Conservation (phyloP, 2,797 vertebrate genomes). For the Erethizon dorsatum region DNA sequence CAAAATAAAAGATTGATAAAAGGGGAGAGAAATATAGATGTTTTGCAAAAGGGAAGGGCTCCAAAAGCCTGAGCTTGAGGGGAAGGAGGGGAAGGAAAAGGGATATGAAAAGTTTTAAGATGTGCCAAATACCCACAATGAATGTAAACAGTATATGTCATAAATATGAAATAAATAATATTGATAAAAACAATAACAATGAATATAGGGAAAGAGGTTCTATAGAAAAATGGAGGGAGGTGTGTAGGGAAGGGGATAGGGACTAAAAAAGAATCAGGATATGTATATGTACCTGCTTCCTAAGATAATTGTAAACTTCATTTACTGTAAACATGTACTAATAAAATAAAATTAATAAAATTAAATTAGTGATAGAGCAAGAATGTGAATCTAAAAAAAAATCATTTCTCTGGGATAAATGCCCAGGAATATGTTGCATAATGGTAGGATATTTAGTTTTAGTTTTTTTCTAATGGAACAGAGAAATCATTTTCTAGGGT, state of each 20-base stretch:
- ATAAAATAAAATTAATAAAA: background rate
- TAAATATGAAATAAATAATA: background rate
- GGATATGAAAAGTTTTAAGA: background rate
- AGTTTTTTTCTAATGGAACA: background rate
- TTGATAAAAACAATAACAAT: background rate
- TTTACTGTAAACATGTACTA: background rate
- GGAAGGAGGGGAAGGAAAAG: background rate
- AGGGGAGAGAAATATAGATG: background rate
- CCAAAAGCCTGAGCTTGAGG: background rate
- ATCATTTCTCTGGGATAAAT: conserved; percentile 67
- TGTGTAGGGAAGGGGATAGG: background rate
- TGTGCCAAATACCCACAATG: background rate
- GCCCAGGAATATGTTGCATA: conserved; percentile 19
- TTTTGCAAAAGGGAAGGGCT: background rate
- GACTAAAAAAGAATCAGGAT: background rate
- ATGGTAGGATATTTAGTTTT: conserved; percentile 48
- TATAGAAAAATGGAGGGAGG: background rate
- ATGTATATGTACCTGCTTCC: background rate
- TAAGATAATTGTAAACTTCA: background rate
- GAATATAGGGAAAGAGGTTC: background rate
- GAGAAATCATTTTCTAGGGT: conserved; percentile 47
- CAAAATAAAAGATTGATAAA: background rate
- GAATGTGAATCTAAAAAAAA: conserved; percentile 38
- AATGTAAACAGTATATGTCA: background rate
- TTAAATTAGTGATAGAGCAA: background rate